phyloP scores from a whole-genome alignment of 2,113 vertebrate genomes.

The Phodopus roborovskii region DNA sequence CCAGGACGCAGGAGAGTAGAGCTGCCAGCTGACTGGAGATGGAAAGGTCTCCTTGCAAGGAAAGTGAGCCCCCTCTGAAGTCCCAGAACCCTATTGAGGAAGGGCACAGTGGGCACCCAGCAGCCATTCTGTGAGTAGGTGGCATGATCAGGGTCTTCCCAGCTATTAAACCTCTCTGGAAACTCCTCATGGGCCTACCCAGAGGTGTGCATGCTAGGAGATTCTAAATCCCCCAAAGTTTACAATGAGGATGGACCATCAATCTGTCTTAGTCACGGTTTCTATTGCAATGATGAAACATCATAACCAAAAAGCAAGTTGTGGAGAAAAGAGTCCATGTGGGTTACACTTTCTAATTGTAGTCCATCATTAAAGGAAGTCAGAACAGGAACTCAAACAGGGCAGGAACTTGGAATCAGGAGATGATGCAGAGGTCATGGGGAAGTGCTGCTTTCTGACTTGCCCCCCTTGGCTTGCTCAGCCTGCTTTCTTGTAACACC shows the following conservation, averaged over 20 bases:
- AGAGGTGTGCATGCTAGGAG: too few species aligned
- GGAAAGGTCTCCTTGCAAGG: neutral
- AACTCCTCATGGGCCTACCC: neutral
- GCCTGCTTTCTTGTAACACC: neutral
- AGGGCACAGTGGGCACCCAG: rapidly evolving
- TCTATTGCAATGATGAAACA: neutral
- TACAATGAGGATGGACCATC: neutral
- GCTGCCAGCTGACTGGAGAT: neutral
- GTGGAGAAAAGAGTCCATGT: neutral
- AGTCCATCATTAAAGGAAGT: neutral
- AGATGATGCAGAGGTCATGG: neutral
- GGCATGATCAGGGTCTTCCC: neutral
- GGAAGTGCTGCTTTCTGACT: neutral
- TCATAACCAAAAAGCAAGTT: neutral
- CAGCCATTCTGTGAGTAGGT: neutral
- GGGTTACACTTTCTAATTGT: neutral
- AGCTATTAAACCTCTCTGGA: neutral
- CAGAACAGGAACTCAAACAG: neutral
- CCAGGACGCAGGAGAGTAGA: neutral
- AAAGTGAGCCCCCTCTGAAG: neutral
- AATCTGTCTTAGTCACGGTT: neutral
- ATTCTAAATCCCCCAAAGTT: neutral
- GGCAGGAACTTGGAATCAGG: neutral
- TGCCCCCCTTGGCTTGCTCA: neutral
- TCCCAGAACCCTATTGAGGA: neutral